Conservation (phyloP, 1,140 invertebrate species). For the Heliconius eleuchia region DNA sequence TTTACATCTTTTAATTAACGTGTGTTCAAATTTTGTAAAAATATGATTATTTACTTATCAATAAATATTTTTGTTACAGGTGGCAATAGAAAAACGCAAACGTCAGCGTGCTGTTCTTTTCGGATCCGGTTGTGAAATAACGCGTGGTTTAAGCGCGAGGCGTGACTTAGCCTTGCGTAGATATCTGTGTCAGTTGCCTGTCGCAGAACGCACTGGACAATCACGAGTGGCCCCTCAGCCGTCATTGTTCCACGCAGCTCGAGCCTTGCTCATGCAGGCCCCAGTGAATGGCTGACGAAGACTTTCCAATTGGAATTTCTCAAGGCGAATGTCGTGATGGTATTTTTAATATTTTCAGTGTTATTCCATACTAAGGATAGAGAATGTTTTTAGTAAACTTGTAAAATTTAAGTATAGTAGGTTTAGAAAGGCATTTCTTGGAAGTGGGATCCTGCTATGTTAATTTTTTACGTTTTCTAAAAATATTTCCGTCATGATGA, state of each 20-base stretch:
- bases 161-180: conserved; percentile 84
- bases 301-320: conserved; percentile 22
- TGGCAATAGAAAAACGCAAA: conserved; percentile 75
- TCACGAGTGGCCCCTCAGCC: conserved; percentile 61
- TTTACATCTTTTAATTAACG: not conserved
- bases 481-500: not conserved
- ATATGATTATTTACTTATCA: not conserved
- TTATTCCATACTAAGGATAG: no score
- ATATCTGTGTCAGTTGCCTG: conserved; percentile 84
- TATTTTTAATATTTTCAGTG: not conserved
- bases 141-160: conserved; percentile 84
- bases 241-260: conserved; percentile 63
- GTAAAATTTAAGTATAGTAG: no score
- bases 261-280: conserved; percentile 64
- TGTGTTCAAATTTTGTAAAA: no score
- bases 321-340: not conserved
- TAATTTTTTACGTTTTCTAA: no score
- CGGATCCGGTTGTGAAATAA: conserved; percentile 77
- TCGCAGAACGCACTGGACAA: conserved; percentile 79
- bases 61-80: conserved; percentile 48
- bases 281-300: conserved; percentile 63
- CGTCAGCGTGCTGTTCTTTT: conserved; percentile 74
- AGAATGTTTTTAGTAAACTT: no score
- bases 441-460: no score
- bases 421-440: no score